Percentiles rank a stretch among this genome's conserved stretches.
Evolutionary conservation across 2,113 vertebrate genomes (phyloP).

Genomic region (Solea senegalensis): DNA sequence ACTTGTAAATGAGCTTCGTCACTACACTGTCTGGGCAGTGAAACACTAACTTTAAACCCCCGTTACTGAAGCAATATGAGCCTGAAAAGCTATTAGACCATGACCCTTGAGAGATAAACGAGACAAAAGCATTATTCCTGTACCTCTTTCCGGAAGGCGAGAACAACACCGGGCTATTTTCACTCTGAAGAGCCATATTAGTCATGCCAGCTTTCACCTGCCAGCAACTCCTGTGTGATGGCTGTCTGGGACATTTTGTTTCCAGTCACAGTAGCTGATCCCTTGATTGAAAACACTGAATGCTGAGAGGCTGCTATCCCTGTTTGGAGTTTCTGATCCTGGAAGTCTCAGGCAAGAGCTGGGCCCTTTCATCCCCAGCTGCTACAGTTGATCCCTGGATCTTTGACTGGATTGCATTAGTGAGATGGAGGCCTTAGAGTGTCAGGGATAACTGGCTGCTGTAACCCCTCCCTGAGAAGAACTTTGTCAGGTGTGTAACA

Average conservation of each 20-base stretch:
- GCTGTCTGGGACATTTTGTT: slow-evolving; percentile 70
- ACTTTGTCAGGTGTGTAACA: neutral
- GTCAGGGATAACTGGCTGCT: slow-evolving; percentile 17
- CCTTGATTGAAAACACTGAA: slow-evolving; percentile 73
- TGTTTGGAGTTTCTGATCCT: slow-evolving; percentile 68
- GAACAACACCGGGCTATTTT: slow-evolving; percentile 70
- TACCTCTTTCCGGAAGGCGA: slow-evolving; percentile 58
- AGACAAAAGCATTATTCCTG: slow-evolving; percentile 58
- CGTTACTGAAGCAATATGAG: slow-evolving; percentile 56
- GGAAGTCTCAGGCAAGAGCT: slow-evolving; percentile 49
- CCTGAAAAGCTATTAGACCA: slow-evolving; percentile 70
- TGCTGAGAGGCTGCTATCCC: slow-evolving; percentile 67
- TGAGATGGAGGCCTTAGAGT: slow-evolving; percentile 23
- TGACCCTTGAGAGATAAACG: slow-evolving; percentile 66
- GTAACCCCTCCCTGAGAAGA: slow-evolving; percentile 1
- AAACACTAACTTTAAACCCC: slow-evolving; percentile 65
- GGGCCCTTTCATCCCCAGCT: slow-evolving; percentile 41
- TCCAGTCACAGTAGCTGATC: slow-evolving; percentile 71
- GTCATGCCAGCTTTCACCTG: slow-evolving; percentile 67
- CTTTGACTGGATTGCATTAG: slow-evolving; percentile 47
- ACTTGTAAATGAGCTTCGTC: slow-evolving; percentile 46
- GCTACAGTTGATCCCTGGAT: slow-evolving; percentile 66
- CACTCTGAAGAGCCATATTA: slow-evolving; percentile 73
- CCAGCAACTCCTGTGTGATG: slow-evolving; percentile 50
- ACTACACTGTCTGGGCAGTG: slow-evolving; percentile 28